Base-by-base conservation (phyloP, 1,140 invertebrate species). In the Euwallacea similis region DNA sequence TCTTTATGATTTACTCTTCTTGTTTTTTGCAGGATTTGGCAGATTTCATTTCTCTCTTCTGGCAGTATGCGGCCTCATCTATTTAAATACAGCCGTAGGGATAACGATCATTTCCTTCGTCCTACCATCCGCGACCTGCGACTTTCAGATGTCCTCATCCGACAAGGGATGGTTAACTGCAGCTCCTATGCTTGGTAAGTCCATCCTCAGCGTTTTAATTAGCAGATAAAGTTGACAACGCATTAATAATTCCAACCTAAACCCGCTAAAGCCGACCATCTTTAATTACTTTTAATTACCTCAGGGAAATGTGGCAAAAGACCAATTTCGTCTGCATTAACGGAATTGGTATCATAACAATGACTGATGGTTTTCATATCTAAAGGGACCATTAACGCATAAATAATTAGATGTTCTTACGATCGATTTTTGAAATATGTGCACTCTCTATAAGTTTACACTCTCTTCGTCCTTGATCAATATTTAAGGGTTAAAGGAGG, bases 31-130 rank as follows among this genome's bases (percentile, higher is more conserved):
- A 91, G 93, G 93, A 72, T 94, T 93, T 84, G 90, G 90, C 55
- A 89, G 88, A 81, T 92, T 91, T 81, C 90, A 92, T 78, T 90
- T 88, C 77, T 86, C 86, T 74, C 81, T 91, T 55, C 80, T 91
- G 74, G 83, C 88, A 53, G 77, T 91, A 81, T 89, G 89, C 68
- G 90, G 90, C 0, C 79, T 91, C 50, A 91, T 91, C 66, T 91
- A 91, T 76, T 85, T 90, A 75, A 89, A 91, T 80, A 91, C 89
- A 0, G 89, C 90, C 13, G 90, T 96, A 60, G 93, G 93, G 62
- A 89, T 96, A 65, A 93, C 93, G n/a, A 92, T 95, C 69, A 85
- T 93, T 66, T 93, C 93, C 0, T 91, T 91, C 80, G 89, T 92
- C 9, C 77, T 92, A 61, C 90, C 90, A 0, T 87, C 90, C 2